A percentile compares a stretch with the other conserved stretches of the same genome.
These are phyloP conservation scores for Tolypeutes matacus DNA, from an alignment of 2,797 vertebrate species.

Conservation along the genomic window DNA sequence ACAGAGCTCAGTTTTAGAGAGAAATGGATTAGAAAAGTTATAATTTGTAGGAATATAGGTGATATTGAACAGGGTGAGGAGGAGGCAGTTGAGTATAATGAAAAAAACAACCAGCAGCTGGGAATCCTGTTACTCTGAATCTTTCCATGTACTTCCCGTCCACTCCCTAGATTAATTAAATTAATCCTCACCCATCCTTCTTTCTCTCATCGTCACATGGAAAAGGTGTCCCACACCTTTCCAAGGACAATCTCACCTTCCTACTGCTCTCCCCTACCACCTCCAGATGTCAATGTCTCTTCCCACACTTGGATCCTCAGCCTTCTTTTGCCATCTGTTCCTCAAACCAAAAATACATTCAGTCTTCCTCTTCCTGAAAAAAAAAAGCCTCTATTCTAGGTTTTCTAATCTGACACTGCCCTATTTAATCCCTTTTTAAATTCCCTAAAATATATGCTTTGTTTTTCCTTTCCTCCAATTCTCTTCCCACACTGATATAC, in stretches of 20 bases:
- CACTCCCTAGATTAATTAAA: background rate
- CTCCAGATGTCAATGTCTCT: constrained; percentile 16
- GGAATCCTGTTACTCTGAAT: no score
- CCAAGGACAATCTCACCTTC: background rate
- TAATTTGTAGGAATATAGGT: background rate
- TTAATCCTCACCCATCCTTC: background rate
- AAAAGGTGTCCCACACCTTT: background rate
- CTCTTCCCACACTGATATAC: background rate
- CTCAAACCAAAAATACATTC: constrained; percentile 58
- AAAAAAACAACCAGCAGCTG: background rate
- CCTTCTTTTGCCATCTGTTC: constrained; percentile 65
- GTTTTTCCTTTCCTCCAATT: constrained; percentile 16
- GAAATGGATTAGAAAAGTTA: background rate
- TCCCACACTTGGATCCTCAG: background rate
- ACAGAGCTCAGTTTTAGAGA: background rate
- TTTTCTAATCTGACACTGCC: background rate
- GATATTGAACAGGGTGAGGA: background rate
- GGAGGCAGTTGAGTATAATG: no score
- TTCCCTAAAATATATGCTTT: constrained; percentile 13
- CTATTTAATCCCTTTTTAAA: background rate
- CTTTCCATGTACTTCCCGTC: background rate
- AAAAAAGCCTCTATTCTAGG: background rate
- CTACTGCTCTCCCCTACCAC: background rate
- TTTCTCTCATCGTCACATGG: background rate
- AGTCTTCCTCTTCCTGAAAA: background rate